Conservation (phyloP, 2,888 invertebrate species). For the Eupithecia centaureata region DNA sequence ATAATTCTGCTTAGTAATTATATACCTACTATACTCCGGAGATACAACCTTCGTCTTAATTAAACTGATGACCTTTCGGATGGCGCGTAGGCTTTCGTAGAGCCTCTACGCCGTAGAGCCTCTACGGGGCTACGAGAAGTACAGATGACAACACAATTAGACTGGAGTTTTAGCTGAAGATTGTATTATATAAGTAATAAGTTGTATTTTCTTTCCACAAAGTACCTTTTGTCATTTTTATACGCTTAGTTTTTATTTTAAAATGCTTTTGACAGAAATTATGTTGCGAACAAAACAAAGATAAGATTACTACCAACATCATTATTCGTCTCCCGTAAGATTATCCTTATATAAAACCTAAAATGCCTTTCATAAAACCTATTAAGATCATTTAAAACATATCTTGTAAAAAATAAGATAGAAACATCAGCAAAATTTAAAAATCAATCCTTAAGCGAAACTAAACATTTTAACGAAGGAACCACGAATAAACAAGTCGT, state of each 20-base stretch:
- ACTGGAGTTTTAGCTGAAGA: too few species aligned
- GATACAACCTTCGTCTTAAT: constrained; percentile 7
- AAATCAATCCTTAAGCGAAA: constrained; percentile 4
- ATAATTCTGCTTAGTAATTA: constrained; percentile 9
- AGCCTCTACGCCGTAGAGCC: constrained; percentile 25
- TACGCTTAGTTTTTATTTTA: too few species aligned
- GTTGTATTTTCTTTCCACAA: too few species aligned
- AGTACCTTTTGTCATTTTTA: too few species aligned
- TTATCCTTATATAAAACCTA: too few species aligned
- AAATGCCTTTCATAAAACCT: too few species aligned
- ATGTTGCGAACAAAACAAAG: too few species aligned
- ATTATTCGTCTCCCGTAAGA: too few species aligned
- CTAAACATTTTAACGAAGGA: constrained; percentile 32
- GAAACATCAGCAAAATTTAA: background rate
- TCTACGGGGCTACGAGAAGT: constrained; percentile 13
- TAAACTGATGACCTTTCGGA: constrained; percentile 25
- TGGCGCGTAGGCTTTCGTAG: constrained; percentile 20
- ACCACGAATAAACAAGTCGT: constrained; percentile 29
- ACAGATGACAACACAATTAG: background rate
- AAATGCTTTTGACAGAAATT: too few species aligned
- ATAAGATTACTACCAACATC: too few species aligned
- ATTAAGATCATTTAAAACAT: too few species aligned
- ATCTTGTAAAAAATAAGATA: background rate
- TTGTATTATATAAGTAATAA: too few species aligned
- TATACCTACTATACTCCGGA: constrained; percentile 12